Evolutionary conservation across 2,797 vertebrate genomes (phyloP).

Genomic region (Anguilla megastoma): DNA sequence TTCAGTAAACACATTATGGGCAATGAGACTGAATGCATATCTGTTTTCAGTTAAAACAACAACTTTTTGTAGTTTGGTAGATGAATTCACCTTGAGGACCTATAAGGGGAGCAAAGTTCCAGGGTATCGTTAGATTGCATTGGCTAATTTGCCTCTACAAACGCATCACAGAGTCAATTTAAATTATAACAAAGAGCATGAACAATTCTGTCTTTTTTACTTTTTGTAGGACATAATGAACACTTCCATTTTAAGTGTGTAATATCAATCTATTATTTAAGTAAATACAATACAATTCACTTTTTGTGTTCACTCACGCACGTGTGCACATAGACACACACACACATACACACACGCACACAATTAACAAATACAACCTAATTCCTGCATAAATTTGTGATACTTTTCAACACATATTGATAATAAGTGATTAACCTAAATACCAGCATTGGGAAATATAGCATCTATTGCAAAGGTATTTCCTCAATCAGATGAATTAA

Average conservation of each 20-base stretch:
- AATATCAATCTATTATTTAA: neutral
- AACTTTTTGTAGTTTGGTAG: neutral
- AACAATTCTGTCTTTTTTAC: neutral
- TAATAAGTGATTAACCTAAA: conserved; percentile 77
- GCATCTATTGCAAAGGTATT: conserved; percentile 40
- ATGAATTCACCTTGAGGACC: neutral
- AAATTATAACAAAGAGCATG: neutral
- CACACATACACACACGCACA: neutral
- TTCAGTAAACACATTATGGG: neutral
- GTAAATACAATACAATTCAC: neutral
- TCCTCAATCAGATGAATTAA: neutral
- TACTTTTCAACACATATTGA: too few species aligned
- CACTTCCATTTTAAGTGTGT: neutral
- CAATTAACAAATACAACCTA: neutral
- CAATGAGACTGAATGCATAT: neutral
- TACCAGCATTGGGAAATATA: conserved; percentile 61
- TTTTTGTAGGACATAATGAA: neutral
- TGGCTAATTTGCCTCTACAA: neutral
- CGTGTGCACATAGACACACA: neutral
- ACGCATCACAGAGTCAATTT: neutral
- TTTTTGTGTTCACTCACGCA: neutral
- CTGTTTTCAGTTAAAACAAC: neutral
- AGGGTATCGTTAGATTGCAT: neutral
- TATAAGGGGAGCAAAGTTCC: neutral
- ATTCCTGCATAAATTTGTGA: too few species aligned